phyloP scores from a whole-genome alignment of 2,888 invertebrate genomes.

The Steinernema carpocapsae region DNA sequence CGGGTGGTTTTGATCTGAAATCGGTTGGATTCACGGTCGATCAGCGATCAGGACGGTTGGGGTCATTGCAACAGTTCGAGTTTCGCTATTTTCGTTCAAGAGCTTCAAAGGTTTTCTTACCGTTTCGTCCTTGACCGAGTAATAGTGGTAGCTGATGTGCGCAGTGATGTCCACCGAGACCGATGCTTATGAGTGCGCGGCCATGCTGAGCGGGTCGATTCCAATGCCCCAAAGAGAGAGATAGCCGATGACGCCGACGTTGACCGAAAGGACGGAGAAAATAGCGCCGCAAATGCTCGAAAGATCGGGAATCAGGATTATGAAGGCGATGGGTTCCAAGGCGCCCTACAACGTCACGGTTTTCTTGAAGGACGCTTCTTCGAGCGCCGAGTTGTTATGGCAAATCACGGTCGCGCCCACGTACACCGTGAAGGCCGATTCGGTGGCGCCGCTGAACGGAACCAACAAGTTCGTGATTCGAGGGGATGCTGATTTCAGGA shows the following conservation, averaged over 20 bases:
- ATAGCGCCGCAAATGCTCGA: constrained; percentile 54
- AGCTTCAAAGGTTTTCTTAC: too few relatives aligned
- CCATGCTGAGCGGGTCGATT: constrained; percentile 57
- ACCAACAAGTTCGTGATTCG: constrained; percentile 13
- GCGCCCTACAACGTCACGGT: constrained; percentile 52
- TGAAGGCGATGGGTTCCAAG: constrained; percentile 50
- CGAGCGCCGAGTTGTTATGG: constrained; percentile 38
- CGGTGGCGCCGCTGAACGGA: constrained; percentile 2
- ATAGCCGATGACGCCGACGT: constrained; percentile 58
- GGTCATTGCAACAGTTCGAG: too few relatives aligned
- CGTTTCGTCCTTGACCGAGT: constrained; percentile 46
- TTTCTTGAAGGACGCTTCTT: not conserved
- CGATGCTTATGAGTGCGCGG: constrained; percentile 58
- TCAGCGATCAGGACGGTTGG: too few relatives aligned
- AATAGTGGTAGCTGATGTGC: constrained; percentile 61
- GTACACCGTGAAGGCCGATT: constrained; percentile 36
- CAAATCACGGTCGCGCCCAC: constrained; percentile 40
- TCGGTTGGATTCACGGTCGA: too few relatives aligned
- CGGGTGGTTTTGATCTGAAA: constrained; percentile 40
- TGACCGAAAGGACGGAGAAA: constrained; percentile 55
- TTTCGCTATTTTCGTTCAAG: too few relatives aligned
- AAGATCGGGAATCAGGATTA: constrained; percentile 54
- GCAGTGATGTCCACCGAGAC: constrained; percentile 61
- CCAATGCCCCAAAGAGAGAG: constrained; percentile 55
- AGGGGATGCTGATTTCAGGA: constrained; percentile 13